phyloP scores from a whole-genome alignment of 1,140 invertebrate species.

The Pectinophora gossypiella region DNA sequence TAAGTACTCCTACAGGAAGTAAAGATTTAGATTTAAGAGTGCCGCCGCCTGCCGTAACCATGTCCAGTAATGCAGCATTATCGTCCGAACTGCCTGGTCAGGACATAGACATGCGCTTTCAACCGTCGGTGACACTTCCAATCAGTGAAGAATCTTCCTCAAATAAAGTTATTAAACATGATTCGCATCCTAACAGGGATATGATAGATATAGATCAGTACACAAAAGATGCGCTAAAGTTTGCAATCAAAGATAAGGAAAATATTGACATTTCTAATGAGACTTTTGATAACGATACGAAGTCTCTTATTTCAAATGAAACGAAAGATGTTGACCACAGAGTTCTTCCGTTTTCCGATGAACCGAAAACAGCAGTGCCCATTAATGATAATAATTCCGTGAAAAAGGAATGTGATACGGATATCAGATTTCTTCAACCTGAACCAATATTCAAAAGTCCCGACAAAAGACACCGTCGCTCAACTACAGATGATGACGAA shows the following conservation, averaged over 20 bases:
- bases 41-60: conserved; percentile 41
- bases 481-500: conserved; percentile 74
- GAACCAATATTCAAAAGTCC: conserved; percentile 63
- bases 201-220: conserved; percentile 73
- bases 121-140: conserved; percentile 32
- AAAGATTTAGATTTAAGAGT: conserved; percentile 72
- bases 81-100: conserved; percentile 51
- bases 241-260: conserved; percentile 66
- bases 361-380: conserved; percentile 33
- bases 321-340: conserved; percentile 74
- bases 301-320: conserved; percentile 42
- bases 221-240: conserved; percentile 73
- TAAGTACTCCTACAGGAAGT: conserved; percentile 22
- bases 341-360: conserved; percentile 65
- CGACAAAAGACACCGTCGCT: conserved; percentile 62
- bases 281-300: conserved; percentile 41
- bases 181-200: conserved; percentile 48
- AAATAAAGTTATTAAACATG: conserved; percentile 29
- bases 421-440: conserved; percentile 65
- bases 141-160: conserved; percentile 31
- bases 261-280: conserved; percentile 67
- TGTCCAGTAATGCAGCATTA: conserved; percentile 33
- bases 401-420: conserved; percentile 69
- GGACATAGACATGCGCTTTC: conserved; percentile 76
- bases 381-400: conserved; percentile 44